Evolutionary conservation across 2,888 invertebrate species (phyloP).

Genomic region (Barypeithes pellucidus): DNA sequence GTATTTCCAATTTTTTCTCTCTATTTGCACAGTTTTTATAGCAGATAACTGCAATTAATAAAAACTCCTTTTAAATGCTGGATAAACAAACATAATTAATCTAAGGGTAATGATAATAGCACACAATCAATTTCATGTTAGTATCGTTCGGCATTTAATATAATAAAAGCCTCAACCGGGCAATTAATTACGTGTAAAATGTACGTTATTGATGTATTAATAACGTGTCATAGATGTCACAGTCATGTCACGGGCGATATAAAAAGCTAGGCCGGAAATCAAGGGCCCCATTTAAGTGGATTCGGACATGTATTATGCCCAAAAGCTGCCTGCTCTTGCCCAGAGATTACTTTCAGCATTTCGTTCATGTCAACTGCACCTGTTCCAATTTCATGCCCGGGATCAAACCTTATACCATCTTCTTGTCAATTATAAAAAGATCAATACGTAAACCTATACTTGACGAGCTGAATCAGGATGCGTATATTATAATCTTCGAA

Average conservation of each 20-base stretch:
- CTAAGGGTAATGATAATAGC: constrained; percentile 8
- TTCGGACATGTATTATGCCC: constrained; percentile 57
- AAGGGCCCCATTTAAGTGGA: constrained; percentile 58
- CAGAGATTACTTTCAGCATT: constrained; percentile 61
- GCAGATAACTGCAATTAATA: neutral
- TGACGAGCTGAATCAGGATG: constrained; percentile 51
- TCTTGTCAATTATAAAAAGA: constrained; percentile 60
- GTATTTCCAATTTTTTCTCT: neutral
- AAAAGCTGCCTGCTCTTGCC: constrained; percentile 54
- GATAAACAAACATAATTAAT: constrained; percentile 36
- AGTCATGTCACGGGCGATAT: constrained; percentile 53
- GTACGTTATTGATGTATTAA: constrained; percentile 51
- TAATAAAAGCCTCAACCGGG: constrained; percentile 43
- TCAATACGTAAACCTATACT: constrained; percentile 56
- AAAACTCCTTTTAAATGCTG: neutral
- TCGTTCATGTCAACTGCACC: constrained; percentile 61
- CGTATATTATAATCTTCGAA: constrained; percentile 48
- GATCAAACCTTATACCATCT: constrained; percentile 55
- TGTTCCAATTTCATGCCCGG: constrained; percentile 57
- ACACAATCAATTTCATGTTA: constrained; percentile 32
- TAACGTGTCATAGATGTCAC: constrained; percentile 56
- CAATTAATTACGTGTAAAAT: constrained; percentile 53
- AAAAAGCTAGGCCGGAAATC: constrained; percentile 57
- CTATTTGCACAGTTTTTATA: neutral
- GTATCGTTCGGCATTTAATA: constrained; percentile 49